Conservation (phyloP, 2,888 invertebrate species). For the Eulithis testata region DNA sequence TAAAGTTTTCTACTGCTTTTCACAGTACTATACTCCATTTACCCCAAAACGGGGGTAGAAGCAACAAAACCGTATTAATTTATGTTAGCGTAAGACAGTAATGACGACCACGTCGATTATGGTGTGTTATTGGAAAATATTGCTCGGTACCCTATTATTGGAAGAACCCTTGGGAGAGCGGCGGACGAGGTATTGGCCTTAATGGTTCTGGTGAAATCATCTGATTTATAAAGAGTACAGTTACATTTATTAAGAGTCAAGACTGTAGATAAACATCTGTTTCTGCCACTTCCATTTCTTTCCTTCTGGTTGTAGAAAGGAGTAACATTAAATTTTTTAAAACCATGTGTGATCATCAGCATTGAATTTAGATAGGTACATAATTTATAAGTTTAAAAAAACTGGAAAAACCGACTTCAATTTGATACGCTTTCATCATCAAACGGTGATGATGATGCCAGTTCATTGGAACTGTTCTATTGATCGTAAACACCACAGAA, state of each 20-base stretch:
- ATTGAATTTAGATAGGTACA: too few species aligned
- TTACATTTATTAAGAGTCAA: slow-evolving; percentile 18
- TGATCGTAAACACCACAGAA: too few species aligned
- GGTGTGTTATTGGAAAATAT: slow-evolving; percentile 74
- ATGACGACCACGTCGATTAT: slow-evolving; percentile 76
- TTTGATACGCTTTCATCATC: too few species aligned
- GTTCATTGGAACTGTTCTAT: too few species aligned
- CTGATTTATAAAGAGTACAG: slow-evolving; percentile 25
- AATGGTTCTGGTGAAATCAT: slow-evolving; percentile 30
- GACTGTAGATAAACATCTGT: slow-evolving; percentile 15
- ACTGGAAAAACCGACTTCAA: too few species aligned
- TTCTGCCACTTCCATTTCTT: background rate
- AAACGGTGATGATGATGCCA: too few species aligned
- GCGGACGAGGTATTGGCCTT: slow-evolving; percentile 19
- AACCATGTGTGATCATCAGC: too few species aligned
- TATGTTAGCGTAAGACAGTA: slow-evolving; percentile 78
- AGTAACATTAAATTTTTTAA: too few species aligned
- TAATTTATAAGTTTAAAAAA: too few species aligned
- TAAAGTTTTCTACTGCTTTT: slow-evolving; percentile 8
- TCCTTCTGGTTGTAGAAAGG: too few species aligned
- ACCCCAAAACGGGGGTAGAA: slow-evolving; percentile 49
- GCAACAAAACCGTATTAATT: slow-evolving; percentile 74
- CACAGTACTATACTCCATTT: slow-evolving; percentile 33
- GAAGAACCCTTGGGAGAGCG: slow-evolving; percentile 50
- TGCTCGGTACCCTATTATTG: slow-evolving; percentile 52